Evolutionary conservation across 2,888 invertebrate species (phyloP).

Genomic region (Notodonta dromedarius): DNA sequence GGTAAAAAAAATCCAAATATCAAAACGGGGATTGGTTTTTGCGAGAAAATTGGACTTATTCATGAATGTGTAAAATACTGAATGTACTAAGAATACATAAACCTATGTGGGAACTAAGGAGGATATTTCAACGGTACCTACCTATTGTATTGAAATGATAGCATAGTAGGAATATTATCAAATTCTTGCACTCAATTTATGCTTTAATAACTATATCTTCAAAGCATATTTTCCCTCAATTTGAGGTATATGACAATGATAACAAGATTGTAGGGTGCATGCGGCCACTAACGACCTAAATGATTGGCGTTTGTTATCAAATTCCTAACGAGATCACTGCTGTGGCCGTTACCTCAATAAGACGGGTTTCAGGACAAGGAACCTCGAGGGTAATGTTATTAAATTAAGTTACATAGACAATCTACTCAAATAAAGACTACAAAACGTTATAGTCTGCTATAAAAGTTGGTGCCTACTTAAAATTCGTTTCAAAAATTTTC

Average conservation of each 20-base stretch:
- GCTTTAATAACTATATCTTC: neutral
- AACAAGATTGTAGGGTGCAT: neutral
- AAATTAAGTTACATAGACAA: too few species aligned
- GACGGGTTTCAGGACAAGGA: neutral
- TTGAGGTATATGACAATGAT: too few species aligned
- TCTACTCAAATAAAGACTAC: too few species aligned
- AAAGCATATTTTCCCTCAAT: neutral
- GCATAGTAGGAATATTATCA: neutral
- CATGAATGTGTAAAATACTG: too few species aligned
- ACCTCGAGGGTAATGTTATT: neutral
- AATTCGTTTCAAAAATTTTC: too few species aligned
- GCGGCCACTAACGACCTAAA: conserved; percentile 40
- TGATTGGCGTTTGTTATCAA: conserved; percentile 46
- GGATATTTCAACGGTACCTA: too few species aligned
- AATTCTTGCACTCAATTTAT: neutral
- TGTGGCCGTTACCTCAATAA: conserved; percentile 27
- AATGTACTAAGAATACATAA: too few species aligned
- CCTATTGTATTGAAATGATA: too few species aligned
- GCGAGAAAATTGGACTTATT: neutral
- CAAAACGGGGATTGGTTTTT: neutral
- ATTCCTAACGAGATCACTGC: conserved; percentile 36
- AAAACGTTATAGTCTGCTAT: too few species aligned
- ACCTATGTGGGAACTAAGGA: too few species aligned
- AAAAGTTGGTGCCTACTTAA: too few species aligned
- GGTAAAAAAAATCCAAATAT: neutral